These are phyloP conservation scores for Scrobipalpa atriplicella DNA, from an alignment of 2,888 invertebrate genomes.

Conservation along the genomic window DNA sequence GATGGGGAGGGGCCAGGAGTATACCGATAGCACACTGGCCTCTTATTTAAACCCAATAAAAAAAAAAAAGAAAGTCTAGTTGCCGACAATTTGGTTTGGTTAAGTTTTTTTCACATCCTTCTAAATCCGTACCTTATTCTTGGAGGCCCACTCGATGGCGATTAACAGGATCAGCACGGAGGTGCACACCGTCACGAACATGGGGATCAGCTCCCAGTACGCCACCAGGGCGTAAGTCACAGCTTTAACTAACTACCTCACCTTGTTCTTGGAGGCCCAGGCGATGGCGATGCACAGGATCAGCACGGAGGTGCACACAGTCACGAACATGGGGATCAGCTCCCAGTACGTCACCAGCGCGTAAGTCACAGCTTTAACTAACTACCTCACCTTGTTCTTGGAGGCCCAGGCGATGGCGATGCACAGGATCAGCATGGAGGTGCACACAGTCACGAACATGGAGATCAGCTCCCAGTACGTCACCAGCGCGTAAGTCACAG, in stretches of 20 bases:
- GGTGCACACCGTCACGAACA: constrained; percentile 50
- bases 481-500: constrained; percentile 44
- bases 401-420: constrained; percentile 49
- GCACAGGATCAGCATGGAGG: constrained; percentile 43
- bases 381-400: constrained; percentile 62
- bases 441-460: constrained; percentile 48
- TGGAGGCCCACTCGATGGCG: constrained; percentile 50
- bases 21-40: no score
- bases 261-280: constrained; percentile 60
- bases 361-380: no score
- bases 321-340: constrained; percentile 58
- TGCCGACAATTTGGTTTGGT: no score
- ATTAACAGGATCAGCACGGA: constrained; percentile 41
- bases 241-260: no score
- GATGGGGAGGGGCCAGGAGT: no score
- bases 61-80: no score
- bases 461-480: constrained; percentile 69
- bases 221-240: constrained; percentile 47
- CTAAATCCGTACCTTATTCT: constrained; percentile 53
- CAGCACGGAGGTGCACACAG: constrained; percentile 42
- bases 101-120: no score
- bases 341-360: constrained; percentile 62
- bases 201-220: constrained; percentile 68
- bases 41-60: no score
- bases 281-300: constrained; percentile 44